phyloP scores from a whole-genome alignment of 2,888 invertebrate species.

The Lampropteryx suffumata region DNA sequence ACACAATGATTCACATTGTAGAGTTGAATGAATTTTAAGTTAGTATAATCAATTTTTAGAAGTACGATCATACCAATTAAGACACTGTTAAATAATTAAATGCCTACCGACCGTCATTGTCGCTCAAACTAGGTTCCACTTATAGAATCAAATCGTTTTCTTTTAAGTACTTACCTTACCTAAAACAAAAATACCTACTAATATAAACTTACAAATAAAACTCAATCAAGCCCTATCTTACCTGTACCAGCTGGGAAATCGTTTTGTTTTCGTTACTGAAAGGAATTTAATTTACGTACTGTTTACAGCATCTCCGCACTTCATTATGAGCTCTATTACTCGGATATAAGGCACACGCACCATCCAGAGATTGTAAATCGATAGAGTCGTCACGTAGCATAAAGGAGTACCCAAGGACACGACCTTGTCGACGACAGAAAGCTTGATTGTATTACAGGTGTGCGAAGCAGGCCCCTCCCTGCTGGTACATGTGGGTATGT shows the following conservation, averaged over 20 bases:
- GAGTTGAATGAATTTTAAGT: too few relatives aligned
- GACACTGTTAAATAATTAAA: too few relatives aligned
- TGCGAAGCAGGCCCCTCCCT: too few relatives aligned
- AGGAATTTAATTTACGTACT: constrained; percentile 20
- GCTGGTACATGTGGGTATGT: too few relatives aligned
- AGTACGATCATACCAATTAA: too few relatives aligned
- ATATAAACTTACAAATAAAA: constrained; percentile 1
- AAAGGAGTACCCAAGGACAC: constrained; percentile 41
- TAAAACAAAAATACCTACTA: too few relatives aligned
- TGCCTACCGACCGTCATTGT: too few relatives aligned
- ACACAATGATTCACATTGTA: too few relatives aligned
- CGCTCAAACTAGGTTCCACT: too few relatives aligned
- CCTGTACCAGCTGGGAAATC: not conserved
- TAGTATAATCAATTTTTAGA: too few relatives aligned
- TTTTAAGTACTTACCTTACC: too few relatives aligned
- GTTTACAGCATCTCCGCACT: constrained; percentile 4
- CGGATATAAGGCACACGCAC: constrained; percentile 14
- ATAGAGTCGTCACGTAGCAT: constrained; percentile 34
- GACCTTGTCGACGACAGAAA: constrained; percentile 35
- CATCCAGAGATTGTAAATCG: constrained; percentile 35
- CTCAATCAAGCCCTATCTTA: not conserved
- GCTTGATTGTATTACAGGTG: constrained; percentile 20
- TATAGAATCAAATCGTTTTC: too few relatives aligned
- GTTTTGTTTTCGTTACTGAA: constrained; percentile 15
- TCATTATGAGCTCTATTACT: constrained; percentile 25